These are phyloP conservation scores for Melanotus villosus DNA, from an alignment of 2,888 invertebrate species.

Conservation along the genomic window DNA sequence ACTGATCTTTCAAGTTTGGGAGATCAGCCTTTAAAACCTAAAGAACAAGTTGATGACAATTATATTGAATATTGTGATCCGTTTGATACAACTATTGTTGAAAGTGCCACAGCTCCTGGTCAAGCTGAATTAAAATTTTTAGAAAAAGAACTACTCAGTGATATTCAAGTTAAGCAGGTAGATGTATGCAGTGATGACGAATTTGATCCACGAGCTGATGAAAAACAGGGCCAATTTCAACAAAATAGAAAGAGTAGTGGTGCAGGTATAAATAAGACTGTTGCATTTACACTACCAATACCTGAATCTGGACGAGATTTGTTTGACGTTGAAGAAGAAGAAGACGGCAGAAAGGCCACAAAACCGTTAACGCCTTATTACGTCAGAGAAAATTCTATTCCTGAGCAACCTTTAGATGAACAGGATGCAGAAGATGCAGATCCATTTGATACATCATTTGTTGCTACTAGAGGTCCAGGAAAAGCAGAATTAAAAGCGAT, in stretches of 20 bases:
- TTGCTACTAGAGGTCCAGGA: conserved; percentile 70
- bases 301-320: conserved; percentile 65
- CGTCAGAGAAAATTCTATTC: conserved; percentile 75
- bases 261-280: conserved; percentile 64
- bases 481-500: conserved; percentile 73
- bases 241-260: conserved; percentile 24
- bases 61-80: conserved; percentile 81
- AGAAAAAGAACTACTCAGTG: conserved; percentile 82
- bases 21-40: conserved; percentile 78
- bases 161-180: conserved; percentile 66
- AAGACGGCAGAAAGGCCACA: conserved; percentile 71
- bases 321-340: conserved; percentile 71
- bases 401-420: conserved; percentile 71
- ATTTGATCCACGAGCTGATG: conserved; percentile 85
- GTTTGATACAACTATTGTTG: conserved; percentile 87
- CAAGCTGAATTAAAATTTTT: conserved; percentile 84
- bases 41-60: conserved; percentile 69
- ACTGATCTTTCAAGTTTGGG: conserved; percentile 81
- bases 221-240: conserved; percentile 56
- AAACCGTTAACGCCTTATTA: conserved; percentile 90
- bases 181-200: conserved; percentile 80
- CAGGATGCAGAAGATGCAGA: conserved; percentile 70
- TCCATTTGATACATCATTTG: conserved; percentile 79
- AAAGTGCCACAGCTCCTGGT: conserved; percentile 80
- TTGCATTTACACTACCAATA: conserved; percentile 75